Base-by-base conservation (phyloP, 2,113 vertebrate species). In the Ailurus styani region DNA sequence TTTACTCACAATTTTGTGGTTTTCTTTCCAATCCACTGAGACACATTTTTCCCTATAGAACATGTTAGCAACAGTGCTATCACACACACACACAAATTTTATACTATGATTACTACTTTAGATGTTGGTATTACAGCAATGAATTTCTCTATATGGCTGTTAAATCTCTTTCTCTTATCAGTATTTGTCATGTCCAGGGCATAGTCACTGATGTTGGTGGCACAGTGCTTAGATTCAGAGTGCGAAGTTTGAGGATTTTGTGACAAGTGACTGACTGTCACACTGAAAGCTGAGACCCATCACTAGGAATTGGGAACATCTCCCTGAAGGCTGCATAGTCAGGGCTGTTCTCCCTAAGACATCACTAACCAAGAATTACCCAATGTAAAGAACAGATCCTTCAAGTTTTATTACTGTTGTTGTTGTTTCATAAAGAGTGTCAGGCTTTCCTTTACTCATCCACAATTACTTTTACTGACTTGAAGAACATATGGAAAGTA, bases 161-260 rank as follows among this genome's bases (percentile, higher is more conserved):
- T 90, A 90, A 93, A 93, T 93, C 52, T 96, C 20, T 90, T 79
- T 85, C 45, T 85, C 34, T 94, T 93, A 85, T 68, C 90, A 96
- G 47, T 79, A 60, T 85, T 86, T 97, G 27, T 96, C 57, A 86
- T 64, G 52, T 88, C 9, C 37, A 34, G 18, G 42, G 23, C 81
- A 95, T 3, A 89, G 64, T 81, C 88, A 66, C 62, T 94, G 55
- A 89, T 94, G 68, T 72, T 88, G 64, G 57, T 68, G 40, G 40
- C 57, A 84, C 7, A 52, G 31, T 60, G 23, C 47, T 68, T 77
- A 64, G 83, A 96, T 72, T 95, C 85, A 79, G 60, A 87, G 27
- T 60, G 37, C 64, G 37, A 93, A 95, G 21, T 90, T 90, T 73
- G 2, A 27, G 0, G 8, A 25, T 50, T 84, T 62, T 93, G 64